Evolutionary conservation across 2,113 vertebrate genomes (phyloP).

Genomic region (Riparia riparia): DNA sequence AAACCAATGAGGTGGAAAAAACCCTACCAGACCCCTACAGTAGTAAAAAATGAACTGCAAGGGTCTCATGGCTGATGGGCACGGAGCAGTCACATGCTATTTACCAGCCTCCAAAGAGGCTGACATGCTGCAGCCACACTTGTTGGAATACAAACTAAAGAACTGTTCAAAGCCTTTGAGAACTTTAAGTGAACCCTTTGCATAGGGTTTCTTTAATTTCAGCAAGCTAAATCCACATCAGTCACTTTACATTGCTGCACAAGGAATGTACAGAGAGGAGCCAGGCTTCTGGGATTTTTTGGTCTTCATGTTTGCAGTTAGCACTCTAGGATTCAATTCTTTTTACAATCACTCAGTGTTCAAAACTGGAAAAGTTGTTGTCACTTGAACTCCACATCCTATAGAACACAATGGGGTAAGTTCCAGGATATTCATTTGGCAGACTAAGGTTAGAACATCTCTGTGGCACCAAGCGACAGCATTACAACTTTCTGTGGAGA

Average conservation of each 20-base stretch:
- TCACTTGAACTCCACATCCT: background rate
- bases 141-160: background rate
- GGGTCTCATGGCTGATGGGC: too few species aligned
- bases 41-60: background rate
- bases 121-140: background rate
- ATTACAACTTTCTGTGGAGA: background rate
- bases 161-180: background rate
- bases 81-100: background rate
- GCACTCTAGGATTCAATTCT: background rate
- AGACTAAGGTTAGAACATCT: background rate
- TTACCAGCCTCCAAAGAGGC: background rate
- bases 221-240: background rate
- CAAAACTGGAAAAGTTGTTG: background rate
- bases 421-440: background rate
- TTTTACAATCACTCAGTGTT: background rate
- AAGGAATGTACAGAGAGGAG: background rate
- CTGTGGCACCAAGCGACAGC: background rate
- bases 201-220: background rate
- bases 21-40: background rate
- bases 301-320: background rate
- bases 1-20: background rate
- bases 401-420: rapidly evolving
- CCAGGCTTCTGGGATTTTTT: background rate
- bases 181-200: background rate
- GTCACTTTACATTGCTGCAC: background rate